Percentiles rank a stretch among this genome's conserved stretches.
Conservation (phyloP, 1,140 invertebrate genomes). For the Ridgeia piscesae region DNA sequence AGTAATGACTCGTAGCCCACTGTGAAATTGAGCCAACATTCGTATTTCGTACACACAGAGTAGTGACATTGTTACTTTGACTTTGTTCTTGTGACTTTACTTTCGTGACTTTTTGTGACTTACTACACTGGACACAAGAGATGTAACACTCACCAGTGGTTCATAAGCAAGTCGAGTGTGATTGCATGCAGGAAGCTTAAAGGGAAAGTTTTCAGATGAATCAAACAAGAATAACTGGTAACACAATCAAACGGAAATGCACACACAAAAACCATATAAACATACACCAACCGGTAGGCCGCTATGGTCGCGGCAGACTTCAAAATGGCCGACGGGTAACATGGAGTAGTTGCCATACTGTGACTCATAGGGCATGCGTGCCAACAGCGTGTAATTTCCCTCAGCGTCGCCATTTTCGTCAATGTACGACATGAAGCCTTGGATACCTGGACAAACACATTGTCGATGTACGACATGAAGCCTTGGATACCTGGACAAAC, state of each 20-base stretch:
- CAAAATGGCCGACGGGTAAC: slow-evolving; percentile 50
- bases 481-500: background rate
- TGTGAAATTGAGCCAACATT: too few species aligned
- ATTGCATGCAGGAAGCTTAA: slow-evolving; percentile 34
- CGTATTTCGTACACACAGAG: too few species aligned
- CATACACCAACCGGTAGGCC: background rate
- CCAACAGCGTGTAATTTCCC: slow-evolving; percentile 92
- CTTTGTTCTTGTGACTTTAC: too few species aligned
- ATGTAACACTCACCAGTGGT: slow-evolving; percentile 31
- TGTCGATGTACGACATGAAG: background rate
- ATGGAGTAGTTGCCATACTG: slow-evolving; percentile 56
- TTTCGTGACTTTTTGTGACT: too few species aligned
- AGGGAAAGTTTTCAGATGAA: background rate
- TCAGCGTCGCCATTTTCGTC: slow-evolving; percentile 92
- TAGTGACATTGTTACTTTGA: too few species aligned
- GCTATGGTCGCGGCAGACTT: slow-evolving; percentile 28
- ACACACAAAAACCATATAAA: background rate
- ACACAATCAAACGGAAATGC: background rate
- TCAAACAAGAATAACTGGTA: background rate
- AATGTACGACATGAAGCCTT: slow-evolving; percentile 85
- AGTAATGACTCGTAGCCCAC: too few species aligned
- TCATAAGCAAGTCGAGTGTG: slow-evolving; percentile 27
- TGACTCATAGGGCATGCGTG: slow-evolving; percentile 54
- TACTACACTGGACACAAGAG: background rate
- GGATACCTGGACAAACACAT: slow-evolving; percentile 72